Base-by-base conservation (phyloP, 2,888 invertebrate genomes). In the Diarsia brunnea region DNA sequence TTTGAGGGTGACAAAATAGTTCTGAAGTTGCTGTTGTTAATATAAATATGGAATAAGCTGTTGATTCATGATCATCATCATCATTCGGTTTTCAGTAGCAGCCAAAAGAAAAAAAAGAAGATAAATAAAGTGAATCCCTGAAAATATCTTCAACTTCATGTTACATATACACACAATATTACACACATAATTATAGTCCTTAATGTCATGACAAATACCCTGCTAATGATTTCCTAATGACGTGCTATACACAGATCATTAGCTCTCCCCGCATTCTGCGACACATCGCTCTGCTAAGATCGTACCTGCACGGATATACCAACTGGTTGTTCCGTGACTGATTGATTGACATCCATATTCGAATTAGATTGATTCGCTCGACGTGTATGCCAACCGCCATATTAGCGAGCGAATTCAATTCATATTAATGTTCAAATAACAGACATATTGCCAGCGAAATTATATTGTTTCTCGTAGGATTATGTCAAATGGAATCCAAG, bases 401-500 rank as follows among this genome's bases (percentile, higher is more conserved):
- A 73, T 83, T 84, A 81, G 73, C 64, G 61, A 65, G 68, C 84
- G 73, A 70, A 69, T 71, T 53, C 53, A 74, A 77, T 74, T 81
- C 71, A 84, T 84, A 84, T 83, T 67, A 72, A 84, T 84, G 63
- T 70, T 69, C 68, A 58, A 76, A 76, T 67, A 76, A 84, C 67
- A 73, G 49, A 72, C 53, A 45, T 58, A 68, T 53, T 58, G 70
- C 60, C 31, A 27, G 53, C 38, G 73, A 51, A 63, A 65, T 76
- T 51, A 69, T 73, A 60, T 76, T 70, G 49, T 70, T 74, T 84
- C 68, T 69, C 60, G 27, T 63, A 38, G 72, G 66, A 66, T 84
- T 75, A 45, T 53, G 55, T 58, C 53, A 68, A 70, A 81, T 79
- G 47, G 51, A 69, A 69, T 69, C 31, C 51, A 47, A 64, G 51